A percentile compares a stretch with the other conserved stretches of the same genome.
Conservation (phyloP, 2,888 invertebrate species). For the Anthophora plumipes region DNA sequence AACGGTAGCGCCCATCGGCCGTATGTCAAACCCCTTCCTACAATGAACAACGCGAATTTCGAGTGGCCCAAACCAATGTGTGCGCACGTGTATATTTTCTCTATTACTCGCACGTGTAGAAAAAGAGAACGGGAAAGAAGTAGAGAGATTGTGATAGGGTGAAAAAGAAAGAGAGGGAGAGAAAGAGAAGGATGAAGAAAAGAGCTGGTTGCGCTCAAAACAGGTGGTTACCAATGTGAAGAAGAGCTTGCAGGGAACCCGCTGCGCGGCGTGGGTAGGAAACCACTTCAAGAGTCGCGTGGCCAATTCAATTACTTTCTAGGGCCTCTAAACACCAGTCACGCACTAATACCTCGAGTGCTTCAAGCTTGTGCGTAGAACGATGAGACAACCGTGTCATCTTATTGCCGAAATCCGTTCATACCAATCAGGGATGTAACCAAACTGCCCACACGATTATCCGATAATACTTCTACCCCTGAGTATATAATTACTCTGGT, state of each 20-base stretch:
- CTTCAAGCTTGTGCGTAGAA: conserved; percentile 52
- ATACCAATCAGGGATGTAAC: conserved; percentile 12
- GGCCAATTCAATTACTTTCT: conserved; percentile 84
- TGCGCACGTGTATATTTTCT: conserved; percentile 45
- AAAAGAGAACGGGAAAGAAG: background rate
- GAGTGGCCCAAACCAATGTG: conserved; percentile 32
- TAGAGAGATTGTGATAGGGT: too few relatives aligned
- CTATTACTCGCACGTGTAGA: conserved; percentile 8
- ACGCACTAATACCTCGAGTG: conserved; percentile 73
- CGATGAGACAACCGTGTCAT: conserved; percentile 56
- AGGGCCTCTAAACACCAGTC: conserved; percentile 76
- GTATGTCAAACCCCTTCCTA: conserved; percentile 79
- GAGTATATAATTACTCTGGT: background rate
- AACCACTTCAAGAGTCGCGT: conserved; percentile 84
- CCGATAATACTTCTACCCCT: background rate
- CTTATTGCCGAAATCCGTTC: conserved; percentile 53
- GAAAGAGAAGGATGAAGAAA: conserved; percentile 12
- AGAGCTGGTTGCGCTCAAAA: conserved; percentile 76
- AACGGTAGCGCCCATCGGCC: conserved; percentile 75
- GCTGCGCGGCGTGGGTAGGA: conserved; percentile 72
- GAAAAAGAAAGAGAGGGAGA: background rate
- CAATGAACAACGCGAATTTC: conserved; percentile 64
- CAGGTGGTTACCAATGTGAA: conserved; percentile 83
- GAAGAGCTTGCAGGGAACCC: conserved; percentile 71
- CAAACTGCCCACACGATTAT: conserved; percentile 30